Evolutionary conservation across 2,113 vertebrate species (phyloP).

Genomic region (Peromyscus polionotus): DNA sequence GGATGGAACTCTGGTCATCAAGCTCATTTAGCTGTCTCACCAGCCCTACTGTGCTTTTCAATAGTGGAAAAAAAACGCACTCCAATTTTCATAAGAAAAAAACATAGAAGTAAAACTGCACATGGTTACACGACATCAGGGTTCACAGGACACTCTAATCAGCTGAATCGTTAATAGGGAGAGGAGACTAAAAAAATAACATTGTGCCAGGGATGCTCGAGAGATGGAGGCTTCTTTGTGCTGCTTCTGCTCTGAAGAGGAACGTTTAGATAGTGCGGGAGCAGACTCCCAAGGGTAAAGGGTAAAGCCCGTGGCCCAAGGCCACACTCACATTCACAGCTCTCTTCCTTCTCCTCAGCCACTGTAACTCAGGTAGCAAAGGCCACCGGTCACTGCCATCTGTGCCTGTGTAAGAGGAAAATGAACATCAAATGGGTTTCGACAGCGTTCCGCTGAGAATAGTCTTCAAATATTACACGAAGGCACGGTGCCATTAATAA

Average conservation of each 20-base stretch:
- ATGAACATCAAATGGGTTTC: neutral
- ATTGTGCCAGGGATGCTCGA: neutral
- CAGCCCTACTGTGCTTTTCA: neutral
- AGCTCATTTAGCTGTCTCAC: too few relatives aligned
- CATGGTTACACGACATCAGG: neutral
- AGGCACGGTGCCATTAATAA: neutral
- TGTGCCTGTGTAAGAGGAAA: conserved; percentile 85
- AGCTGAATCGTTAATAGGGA: neutral
- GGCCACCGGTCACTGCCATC: conserved; percentile 90
- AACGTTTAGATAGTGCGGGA: neutral
- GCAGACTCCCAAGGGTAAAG: neutral
- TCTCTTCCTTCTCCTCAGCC: conserved; percentile 95
- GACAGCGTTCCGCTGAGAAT: neutral
- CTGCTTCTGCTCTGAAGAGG: neutral
- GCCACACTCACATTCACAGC: conserved; percentile 89
- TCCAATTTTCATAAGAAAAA: conserved; percentile 21
- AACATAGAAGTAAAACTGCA: neutral
- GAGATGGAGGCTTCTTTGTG: neutral
- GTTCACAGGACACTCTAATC: neutral
- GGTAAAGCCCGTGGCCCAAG: neutral
- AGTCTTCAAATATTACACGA: neutral
- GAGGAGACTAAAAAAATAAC: neutral
- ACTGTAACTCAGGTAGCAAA: conserved; percentile 90
- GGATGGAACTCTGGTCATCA: too few relatives aligned
- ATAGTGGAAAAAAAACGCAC: neutral